These are phyloP conservation scores for Amphimallon solstitiale DNA, from an alignment of 2,888 invertebrate species.

Conservation along the genomic window DNA sequence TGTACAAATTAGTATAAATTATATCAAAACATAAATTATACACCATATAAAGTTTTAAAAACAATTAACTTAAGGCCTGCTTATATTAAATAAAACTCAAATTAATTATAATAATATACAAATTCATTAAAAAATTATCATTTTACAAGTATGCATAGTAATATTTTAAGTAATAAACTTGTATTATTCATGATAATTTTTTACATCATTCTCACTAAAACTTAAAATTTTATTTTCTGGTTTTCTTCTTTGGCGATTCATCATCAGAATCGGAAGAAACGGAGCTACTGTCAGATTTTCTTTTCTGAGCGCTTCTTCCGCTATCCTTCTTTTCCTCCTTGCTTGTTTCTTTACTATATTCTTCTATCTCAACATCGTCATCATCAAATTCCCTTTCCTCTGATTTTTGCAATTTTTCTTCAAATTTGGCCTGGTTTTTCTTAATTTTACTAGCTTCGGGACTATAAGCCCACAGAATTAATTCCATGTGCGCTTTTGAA, in stretches of 20 bases:
- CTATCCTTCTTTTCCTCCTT: slow-evolving; percentile 43
- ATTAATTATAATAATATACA: not conserved
- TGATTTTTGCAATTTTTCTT: slow-evolving; percentile 61
- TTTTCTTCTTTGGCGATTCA: slow-evolving; percentile 57
- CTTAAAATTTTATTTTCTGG: slow-evolving; percentile 45
- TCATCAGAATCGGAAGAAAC: slow-evolving; percentile 46
- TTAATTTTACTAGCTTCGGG: slow-evolving; percentile 76
- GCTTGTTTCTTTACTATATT: no score
- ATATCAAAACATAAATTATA: slow-evolving; percentile 33
- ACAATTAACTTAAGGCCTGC: slow-evolving; percentile 1
- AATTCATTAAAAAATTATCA: not conserved
- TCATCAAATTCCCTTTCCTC: slow-evolving; percentile 48
- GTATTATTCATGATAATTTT: not conserved
- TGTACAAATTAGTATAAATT: slow-evolving; percentile 31
- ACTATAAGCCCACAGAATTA: slow-evolving; percentile 81
- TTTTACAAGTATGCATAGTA: not conserved
- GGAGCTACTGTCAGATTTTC: slow-evolving; percentile 52
- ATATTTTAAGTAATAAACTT: not conserved
- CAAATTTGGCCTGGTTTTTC: slow-evolving; percentile 65
- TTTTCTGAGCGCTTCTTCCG: slow-evolving; percentile 48
- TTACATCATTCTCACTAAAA: not conserved
- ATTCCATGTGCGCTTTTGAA: slow-evolving; percentile 72
- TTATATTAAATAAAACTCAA: slow-evolving; percentile 23
- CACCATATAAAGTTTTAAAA: slow-evolving; percentile 15
- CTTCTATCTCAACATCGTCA: slow-evolving; percentile 42